Evolutionary conservation across 1,140 invertebrate species (phyloP).

Genomic region (Capitella teleta): DNA sequence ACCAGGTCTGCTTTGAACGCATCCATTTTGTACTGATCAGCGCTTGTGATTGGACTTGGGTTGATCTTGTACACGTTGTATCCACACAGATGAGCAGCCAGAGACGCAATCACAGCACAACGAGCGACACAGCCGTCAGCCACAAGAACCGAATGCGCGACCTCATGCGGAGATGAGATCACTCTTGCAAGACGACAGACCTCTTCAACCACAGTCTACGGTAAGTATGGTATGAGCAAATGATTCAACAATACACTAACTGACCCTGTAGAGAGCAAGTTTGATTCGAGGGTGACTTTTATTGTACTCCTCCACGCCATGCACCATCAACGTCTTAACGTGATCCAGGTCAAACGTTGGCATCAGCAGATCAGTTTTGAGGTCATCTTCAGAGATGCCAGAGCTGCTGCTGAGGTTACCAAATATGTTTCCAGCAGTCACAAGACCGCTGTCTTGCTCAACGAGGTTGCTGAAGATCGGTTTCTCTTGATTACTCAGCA

Average conservation of each 20-base stretch:
- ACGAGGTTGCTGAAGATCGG: constrained; percentile 37
- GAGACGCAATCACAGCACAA: constrained; percentile 25
- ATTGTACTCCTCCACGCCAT: constrained; percentile 38
- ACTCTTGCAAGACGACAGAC: constrained; percentile 32
- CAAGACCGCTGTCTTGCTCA: constrained; percentile 38
- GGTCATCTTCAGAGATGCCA: constrained; percentile 27
- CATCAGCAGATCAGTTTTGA: constrained; percentile 31
- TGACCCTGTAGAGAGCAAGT: constrained; percentile 33
- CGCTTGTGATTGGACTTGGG: constrained; percentile 17
- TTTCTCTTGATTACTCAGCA: constrained; percentile 19
- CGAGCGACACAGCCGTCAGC: constrained; percentile 35
- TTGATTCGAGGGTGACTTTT: constrained; percentile 36
- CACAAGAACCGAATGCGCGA: constrained; percentile 31
- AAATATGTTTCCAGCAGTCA: constrained; percentile 34
- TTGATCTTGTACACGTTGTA: constrained; percentile 32
- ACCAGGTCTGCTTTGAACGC: constrained; percentile 36
- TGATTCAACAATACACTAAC: too few relatives aligned
- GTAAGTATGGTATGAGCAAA: background rate
- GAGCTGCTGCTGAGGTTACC: constrained; percentile 22
- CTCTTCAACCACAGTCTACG: constrained; percentile 32
- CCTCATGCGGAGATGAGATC: constrained; percentile 36
- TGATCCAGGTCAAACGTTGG: constrained; percentile 18
- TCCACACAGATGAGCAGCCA: constrained; percentile 35
- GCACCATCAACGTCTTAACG: constrained; percentile 26
- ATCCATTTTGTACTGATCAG: constrained; percentile 25